A percentile compares a stretch with the other conserved stretches of the same genome.
Conservation (phyloP, 2,888 invertebrate genomes). For the Acheta domesticus region DNA sequence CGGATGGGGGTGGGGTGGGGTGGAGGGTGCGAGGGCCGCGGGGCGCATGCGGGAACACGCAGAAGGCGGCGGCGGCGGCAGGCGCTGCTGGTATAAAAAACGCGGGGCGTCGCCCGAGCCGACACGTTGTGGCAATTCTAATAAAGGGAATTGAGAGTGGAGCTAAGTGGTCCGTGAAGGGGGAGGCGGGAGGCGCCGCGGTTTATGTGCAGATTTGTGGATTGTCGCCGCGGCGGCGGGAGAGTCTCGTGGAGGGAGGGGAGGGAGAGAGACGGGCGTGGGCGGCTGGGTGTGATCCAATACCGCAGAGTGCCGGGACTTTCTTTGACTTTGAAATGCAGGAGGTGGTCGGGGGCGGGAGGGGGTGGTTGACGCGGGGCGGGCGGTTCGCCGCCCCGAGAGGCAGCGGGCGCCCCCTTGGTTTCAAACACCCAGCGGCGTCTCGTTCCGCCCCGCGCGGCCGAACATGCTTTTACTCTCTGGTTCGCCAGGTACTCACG, state of each 20-base stretch:
- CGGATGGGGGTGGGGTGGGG: background rate
- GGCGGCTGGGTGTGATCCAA: background rate
- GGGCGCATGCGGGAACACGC: background rate
- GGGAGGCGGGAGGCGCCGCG: background rate
- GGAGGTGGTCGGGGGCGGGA: background rate
- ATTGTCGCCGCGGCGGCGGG: background rate
- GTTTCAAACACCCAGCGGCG: background rate
- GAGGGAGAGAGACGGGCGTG: background rate
- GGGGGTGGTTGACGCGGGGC: background rate
- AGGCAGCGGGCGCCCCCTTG: background rate
- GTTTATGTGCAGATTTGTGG: conserved; percentile 18
- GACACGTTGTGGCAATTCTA: conserved; percentile 18
- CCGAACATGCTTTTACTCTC: background rate
- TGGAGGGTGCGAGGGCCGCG: background rate
- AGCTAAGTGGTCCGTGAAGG: conserved; percentile 18
- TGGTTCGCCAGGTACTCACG: background rate
- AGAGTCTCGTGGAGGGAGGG: background rate
- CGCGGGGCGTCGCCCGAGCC: background rate
- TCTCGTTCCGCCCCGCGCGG: background rate
- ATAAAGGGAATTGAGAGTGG: conserved; percentile 18
- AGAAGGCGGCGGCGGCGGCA: background rate
- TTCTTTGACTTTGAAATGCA: background rate
- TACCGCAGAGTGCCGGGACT: background rate
- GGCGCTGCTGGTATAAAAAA: background rate
- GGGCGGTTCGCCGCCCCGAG: background rate